Percentiles rank a stretch among this genome's conserved stretches.
Conservation (phyloP, 2,797 vertebrate genomes). For the Chelon labrosus region DNA sequence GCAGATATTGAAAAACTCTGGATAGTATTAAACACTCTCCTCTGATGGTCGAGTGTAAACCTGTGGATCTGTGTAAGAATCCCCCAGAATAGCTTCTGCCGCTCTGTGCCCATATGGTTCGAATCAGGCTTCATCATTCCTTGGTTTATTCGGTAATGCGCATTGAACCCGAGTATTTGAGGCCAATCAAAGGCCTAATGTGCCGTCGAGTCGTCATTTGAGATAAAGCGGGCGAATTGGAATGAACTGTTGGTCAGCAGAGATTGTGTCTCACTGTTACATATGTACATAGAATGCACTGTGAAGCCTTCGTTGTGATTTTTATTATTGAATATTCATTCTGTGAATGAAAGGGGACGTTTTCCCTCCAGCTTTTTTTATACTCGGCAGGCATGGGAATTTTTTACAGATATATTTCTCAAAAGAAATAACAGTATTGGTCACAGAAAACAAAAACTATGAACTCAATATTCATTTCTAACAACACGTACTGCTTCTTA, state of each 20-base stretch:
- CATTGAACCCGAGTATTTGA: slow-evolving; percentile 53
- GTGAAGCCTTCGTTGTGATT: slow-evolving; percentile 47
- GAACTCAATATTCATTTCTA: not conserved
- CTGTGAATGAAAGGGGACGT: slow-evolving; percentile 83
- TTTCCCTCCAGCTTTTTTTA: slow-evolving; percentile 38
- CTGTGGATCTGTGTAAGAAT: slow-evolving; percentile 64
- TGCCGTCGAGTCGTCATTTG: slow-evolving; percentile 45
- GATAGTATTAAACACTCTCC: slow-evolving; percentile 65
- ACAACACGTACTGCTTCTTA: slow-evolving; percentile 7
- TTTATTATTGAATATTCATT: slow-evolving; percentile 80
- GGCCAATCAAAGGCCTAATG: slow-evolving; percentile 71
- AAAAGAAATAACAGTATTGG: slow-evolving; percentile 34
- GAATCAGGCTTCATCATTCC: slow-evolving; percentile 74
- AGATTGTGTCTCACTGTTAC: slow-evolving; percentile 26
- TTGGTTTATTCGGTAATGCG: slow-evolving; percentile 61
- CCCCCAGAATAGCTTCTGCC: slow-evolving; percentile 59
- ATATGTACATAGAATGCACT: slow-evolving; percentile 7
- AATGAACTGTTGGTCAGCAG: slow-evolving; percentile 28
- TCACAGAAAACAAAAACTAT: not conserved
- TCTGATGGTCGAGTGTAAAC: slow-evolving; percentile 59
- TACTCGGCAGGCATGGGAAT: not conserved
- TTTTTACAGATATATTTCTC: not conserved
- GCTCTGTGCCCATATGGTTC: slow-evolving; percentile 72
- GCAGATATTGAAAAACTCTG: slow-evolving; percentile 56
- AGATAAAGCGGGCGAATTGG: slow-evolving; percentile 54